Evolutionary conservation across 2,113 vertebrate genomes (phyloP).

Genomic region (Phyllostomus hastatus): DNA sequence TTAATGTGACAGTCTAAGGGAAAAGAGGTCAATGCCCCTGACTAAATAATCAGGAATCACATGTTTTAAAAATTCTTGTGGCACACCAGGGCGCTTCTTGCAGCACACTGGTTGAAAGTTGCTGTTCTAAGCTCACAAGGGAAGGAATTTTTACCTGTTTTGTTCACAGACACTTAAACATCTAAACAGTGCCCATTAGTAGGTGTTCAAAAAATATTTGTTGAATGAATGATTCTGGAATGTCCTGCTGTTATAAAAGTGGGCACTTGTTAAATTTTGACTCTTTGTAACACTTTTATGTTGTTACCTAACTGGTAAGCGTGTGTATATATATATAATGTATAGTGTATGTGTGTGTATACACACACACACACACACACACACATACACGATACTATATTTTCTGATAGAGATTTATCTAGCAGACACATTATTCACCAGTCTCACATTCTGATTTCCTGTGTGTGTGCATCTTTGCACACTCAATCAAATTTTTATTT

Average conservation of each 20-base stretch:
- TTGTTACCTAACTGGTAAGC: neutral
- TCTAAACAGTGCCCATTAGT: neutral
- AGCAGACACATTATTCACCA: neutral
- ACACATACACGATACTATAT: neutral
- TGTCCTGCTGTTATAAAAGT: neutral
- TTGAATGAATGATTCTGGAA: neutral
- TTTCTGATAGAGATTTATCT: constrained; percentile 1
- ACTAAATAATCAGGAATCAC: neutral
- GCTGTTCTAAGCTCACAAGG: neutral
- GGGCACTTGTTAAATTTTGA: neutral
- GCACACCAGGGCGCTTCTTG: neutral
- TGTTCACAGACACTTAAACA: neutral
- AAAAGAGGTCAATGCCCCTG: neutral
- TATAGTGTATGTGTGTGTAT: no score
- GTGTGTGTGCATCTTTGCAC: neutral
- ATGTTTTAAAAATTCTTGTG: neutral
- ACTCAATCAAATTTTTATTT: neutral
- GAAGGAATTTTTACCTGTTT: neutral
- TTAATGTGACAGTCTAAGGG: neutral
- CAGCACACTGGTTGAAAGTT: neutral
- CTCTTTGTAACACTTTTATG: neutral
- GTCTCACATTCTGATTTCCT: neutral
- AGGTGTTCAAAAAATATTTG: neutral
- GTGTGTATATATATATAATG: no score
- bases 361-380: no score